These are phyloP conservation scores for Oncorhynchus keta DNA, from an alignment of 2,113 vertebrate genomes.

Conservation along the genomic window DNA sequence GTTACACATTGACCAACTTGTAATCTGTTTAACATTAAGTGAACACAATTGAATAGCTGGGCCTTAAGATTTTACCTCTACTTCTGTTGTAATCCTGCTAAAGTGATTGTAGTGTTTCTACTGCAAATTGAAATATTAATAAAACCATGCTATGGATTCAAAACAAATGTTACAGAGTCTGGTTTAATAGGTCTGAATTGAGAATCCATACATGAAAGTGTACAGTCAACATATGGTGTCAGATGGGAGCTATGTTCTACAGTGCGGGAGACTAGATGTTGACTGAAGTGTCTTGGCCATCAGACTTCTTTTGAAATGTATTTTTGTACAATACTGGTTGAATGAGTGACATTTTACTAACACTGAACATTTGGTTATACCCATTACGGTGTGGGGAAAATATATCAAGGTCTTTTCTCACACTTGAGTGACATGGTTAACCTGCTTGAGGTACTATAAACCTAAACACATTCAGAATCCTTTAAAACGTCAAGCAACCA, in stretches of 20 bases:
- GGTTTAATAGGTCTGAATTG: slow-evolving; percentile 55
- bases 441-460: too few relatives aligned
- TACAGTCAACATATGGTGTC: slow-evolving; percentile 45
- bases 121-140: not conserved
- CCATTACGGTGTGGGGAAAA: slow-evolving; percentile 19
- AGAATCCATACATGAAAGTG: slow-evolving; percentile 53
- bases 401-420: slow-evolving; percentile 58
- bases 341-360: slow-evolving; percentile 40
- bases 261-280: too few relatives aligned
- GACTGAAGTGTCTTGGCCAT: slow-evolving; percentile 52
- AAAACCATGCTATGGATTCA: not conserved
- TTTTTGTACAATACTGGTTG: slow-evolving; percentile 53
- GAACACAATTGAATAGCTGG: too few relatives aligned
- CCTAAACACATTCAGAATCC: not conserved
- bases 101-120: not conserved
- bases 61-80: not conserved
- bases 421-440: slow-evolving; percentile 4
- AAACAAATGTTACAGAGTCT: too few relatives aligned
- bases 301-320: slow-evolving; percentile 54
- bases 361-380: slow-evolving; percentile 52
- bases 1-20: not conserved
- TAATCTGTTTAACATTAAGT: too few relatives aligned
- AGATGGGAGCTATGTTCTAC: not conserved
- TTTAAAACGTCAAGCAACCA: not conserved
- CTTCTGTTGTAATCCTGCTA: not conserved